Evolutionary conservation across 2,113 vertebrate genomes (phyloP).

Genomic region (Hyperoodon ampullatus): DNA sequence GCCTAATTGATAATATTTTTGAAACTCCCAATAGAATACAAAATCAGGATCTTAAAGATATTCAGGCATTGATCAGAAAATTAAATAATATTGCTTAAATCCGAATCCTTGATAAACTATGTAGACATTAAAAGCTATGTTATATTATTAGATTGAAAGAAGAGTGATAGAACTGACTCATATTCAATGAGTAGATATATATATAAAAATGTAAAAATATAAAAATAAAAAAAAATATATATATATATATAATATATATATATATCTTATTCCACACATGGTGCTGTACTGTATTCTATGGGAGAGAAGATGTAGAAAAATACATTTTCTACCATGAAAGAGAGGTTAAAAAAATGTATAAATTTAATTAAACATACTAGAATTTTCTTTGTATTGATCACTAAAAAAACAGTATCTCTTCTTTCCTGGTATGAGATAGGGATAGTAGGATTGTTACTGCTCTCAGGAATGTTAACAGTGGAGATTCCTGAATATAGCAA

Average conservation of each 20-base stretch:
- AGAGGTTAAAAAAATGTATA: background rate
- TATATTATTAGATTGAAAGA: background rate
- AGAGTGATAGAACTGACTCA: background rate
- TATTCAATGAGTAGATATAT: background rate
- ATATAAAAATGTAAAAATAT: too few species aligned
- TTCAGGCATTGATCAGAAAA: background rate
- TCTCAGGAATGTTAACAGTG: background rate
- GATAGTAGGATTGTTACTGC: background rate
- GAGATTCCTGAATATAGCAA: constrained; percentile 40
- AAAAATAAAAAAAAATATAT: too few species aligned
- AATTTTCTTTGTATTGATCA: background rate
- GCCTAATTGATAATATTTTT: background rate
- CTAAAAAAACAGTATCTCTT: background rate
- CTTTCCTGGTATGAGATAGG: background rate
- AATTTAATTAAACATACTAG: background rate
- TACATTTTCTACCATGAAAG: background rate
- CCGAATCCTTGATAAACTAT: background rate
- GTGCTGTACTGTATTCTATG: background rate
- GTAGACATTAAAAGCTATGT: background rate
- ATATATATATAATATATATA: background rate
- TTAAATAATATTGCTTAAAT: background rate
- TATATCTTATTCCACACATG: background rate
- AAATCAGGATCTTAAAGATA: background rate
- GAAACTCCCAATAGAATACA: background rate
- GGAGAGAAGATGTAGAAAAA: background rate